Base-by-base conservation (phyloP, 2,888 invertebrate genomes). In the Philhelius pedissequus region DNA sequence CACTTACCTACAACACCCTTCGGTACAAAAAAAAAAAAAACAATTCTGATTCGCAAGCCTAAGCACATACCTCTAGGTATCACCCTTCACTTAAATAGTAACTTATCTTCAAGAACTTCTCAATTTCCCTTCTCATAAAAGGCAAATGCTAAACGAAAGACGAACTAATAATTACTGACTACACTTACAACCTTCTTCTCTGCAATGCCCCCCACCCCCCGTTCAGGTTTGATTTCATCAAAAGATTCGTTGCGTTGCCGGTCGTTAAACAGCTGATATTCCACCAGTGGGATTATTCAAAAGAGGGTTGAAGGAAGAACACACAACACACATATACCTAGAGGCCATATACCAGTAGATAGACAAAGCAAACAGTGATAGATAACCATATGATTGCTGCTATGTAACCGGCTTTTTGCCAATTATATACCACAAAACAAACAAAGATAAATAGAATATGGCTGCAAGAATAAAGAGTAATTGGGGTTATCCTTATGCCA, bases 221-320 rank as follows among this genome's bases (percentile, higher is more conserved):
- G 6, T 25, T n/a, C n/a, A n/a, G n/a, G n/a, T 15, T 18, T 32
- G 58, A 68, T 45, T 71, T 13, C 32, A 15, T 54, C 18, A 32
- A 54, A 30, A 50, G 38, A 35, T n/a, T 4, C 25, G 5, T 8
- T 58, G 50, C 71, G 71, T 76, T 84, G 71, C 54, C 71, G 80
- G 75, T 80, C 62, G 75, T 84, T 75, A 76, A 84, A 80, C 83
- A 83, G 83, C 83, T 83, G 83, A 83, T 83, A 79, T 68, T 68
- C 64, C 45, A 56, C 45, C n/a, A n/a, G n/a, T n/a, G n/a, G n/a
- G n/a, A n/a, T n/a, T n/a, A n/a, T 60, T 35, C 64, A 9, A 32
- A 25, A 54, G 27, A 15, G 54, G 52, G 52, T 45, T 48, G 48
- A 35, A 45, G 1, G 22, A 48, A 32, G 11, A 48, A 40, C 32